Evolutionary conservation across 2,888 invertebrate genomes (phyloP).

Genomic region (Leptopterna dolabrata): DNA sequence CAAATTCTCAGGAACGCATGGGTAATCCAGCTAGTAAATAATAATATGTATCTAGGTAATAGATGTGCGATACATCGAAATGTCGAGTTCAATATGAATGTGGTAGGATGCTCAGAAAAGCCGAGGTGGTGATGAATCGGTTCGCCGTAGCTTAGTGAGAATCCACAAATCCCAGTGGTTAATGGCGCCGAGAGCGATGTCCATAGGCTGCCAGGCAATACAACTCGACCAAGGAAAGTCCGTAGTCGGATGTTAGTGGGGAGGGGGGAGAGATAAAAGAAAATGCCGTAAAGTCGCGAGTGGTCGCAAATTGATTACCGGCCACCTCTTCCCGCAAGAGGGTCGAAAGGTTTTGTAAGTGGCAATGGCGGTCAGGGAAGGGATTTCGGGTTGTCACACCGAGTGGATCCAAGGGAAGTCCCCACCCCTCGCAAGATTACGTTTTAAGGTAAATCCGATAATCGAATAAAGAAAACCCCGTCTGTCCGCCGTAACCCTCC

Average conservation of each 20-base stretch:
- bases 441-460: too few relatives aligned
- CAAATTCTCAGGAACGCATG: too few relatives aligned
- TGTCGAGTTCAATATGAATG: not conserved
- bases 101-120: not conserved
- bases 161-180: not conserved
- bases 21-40: too few relatives aligned
- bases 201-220: not conserved
- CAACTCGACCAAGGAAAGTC: not conserved
- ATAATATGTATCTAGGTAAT: too few relatives aligned
- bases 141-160: not conserved
- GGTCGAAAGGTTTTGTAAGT: not conserved
- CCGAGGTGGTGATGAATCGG: not conserved
- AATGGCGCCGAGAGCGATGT: not conserved
- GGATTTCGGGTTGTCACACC: too few relatives aligned
- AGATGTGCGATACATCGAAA: too few relatives aligned
- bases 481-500: too few relatives aligned
- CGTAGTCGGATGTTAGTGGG: too few relatives aligned
- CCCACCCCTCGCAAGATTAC: too few relatives aligned
- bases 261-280: slow-evolving; percentile 13
- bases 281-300: not conserved
- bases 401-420: too few relatives aligned
- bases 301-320: slow-evolving; percentile 21
- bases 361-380: too few relatives aligned
- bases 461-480: too few relatives aligned
- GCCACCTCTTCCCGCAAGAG: not conserved